A percentile compares a stretch with the other conserved stretches of the same genome.
Conservation (phyloP, 2,113 vertebrate genomes). For the Megalops atlanticus region DNA sequence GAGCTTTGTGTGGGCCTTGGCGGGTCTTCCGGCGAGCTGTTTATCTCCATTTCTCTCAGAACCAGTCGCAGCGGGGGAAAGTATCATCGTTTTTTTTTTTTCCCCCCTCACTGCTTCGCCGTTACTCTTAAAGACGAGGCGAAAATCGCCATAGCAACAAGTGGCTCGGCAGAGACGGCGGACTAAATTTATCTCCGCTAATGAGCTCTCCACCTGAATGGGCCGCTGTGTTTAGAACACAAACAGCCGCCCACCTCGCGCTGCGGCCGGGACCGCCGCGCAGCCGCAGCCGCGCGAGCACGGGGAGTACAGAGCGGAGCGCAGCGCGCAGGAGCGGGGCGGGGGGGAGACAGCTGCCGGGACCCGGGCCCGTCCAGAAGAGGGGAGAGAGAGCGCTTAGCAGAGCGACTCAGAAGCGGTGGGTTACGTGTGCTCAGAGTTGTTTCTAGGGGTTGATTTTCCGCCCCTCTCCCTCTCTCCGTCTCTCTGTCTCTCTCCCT, state of each 20-base stretch:
- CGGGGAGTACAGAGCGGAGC: neutral
- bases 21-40: neutral
- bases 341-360: too few relatives aligned
- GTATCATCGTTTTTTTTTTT: neutral
- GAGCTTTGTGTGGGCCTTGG: neutral
- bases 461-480: too few relatives aligned
- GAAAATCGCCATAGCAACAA: neutral
- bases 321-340: too few relatives aligned
- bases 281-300: neutral
- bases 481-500: too few relatives aligned
- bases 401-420: too few relatives aligned
- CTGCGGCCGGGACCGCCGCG: neutral
- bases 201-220: slow-evolving; percentile 53
- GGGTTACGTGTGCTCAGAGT: too few relatives aligned
- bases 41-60: too few relatives aligned
- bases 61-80: neutral
- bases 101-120: too few relatives aligned
- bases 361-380: slow-evolving; percentile 15
- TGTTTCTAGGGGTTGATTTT: too few relatives aligned
- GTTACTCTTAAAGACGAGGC: neutral
- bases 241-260: slow-evolving; percentile 48
- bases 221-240: slow-evolving; percentile 56
- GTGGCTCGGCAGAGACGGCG: slow-evolving; percentile 40
- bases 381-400: too few relatives aligned
- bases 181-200: slow-evolving; percentile 43